phyloP scores from a whole-genome alignment of 1,140 invertebrate genomes.

The Dreissena rostriformis region DNA sequence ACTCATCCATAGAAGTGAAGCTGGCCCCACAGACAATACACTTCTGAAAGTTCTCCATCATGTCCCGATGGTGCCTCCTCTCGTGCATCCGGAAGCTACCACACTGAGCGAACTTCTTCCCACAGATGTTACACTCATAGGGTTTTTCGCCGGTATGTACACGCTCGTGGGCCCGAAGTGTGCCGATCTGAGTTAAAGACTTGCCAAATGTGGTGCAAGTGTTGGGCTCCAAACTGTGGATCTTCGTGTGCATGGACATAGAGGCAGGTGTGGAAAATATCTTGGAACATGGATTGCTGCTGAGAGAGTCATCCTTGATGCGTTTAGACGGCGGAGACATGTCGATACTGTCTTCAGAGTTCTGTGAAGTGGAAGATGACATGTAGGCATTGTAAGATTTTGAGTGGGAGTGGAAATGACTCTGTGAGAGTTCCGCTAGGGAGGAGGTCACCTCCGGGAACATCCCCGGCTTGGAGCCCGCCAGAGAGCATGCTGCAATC shows the following conservation, averaged over 20 bases:
- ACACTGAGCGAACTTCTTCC: constrained; percentile 71
- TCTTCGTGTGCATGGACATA: constrained; percentile 71
- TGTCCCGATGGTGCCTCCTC: constrained; percentile 66
- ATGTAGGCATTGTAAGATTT: not conserved
- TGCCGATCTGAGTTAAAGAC: constrained; percentile 72
- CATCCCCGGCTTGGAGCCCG: not conserved
- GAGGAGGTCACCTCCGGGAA: constrained; percentile 6
- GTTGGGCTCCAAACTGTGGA: constrained; percentile 71
- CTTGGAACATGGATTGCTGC: constrained; percentile 70
- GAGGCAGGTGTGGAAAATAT: constrained; percentile 68
- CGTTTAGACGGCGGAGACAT: constrained; percentile 32
- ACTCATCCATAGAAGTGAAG: constrained; percentile 66
- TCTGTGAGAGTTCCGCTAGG: not conserved
- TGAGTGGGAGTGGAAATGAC: no score
- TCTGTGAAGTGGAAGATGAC: constrained; percentile 14
- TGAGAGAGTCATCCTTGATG: constrained; percentile 52
- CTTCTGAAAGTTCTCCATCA: constrained; percentile 61
- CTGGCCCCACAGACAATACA: constrained; percentile 71
- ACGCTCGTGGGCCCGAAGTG: constrained; percentile 70
- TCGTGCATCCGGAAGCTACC: constrained; percentile 74
- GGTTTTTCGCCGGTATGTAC: constrained; percentile 77
- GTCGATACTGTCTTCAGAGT: constrained; percentile 35
- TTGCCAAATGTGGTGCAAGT: constrained; percentile 68
- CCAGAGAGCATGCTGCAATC: constrained; percentile 13
- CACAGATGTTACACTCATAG: constrained; percentile 71